A percentile compares a stretch with the other conserved stretches of the same genome.
phyloP scores from a whole-genome alignment of 2,888 invertebrate genomes.

The Scaptomyza parva region DNA sequence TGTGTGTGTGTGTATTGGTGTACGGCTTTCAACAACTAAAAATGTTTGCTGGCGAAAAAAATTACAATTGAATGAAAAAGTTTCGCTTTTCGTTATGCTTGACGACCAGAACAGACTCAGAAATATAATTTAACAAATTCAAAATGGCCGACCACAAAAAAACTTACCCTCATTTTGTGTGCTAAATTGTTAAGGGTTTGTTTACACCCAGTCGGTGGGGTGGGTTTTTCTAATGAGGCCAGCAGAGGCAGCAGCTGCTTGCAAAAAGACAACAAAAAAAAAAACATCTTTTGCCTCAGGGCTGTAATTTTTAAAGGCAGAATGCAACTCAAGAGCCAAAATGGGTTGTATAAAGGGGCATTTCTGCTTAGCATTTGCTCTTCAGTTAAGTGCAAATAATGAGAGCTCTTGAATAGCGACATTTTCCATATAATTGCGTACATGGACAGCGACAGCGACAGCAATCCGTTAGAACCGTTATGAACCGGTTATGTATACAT shows the following conservation, averaged over 20 bases:
- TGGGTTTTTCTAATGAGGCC: conserved; percentile 58
- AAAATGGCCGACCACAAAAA: conserved; percentile 66
- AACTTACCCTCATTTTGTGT: conserved; percentile 65
- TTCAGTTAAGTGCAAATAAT: conserved; percentile 1
- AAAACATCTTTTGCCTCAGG: conserved; percentile 7
- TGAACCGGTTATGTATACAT: conserved; percentile 12
- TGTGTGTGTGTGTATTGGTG: conserved; percentile 14
- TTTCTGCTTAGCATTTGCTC: not conserved
- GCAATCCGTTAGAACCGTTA: conserved; percentile 33
- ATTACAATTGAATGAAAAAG: conserved; percentile 24
- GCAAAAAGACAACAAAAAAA: not conserved
- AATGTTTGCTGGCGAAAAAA: conserved; percentile 15
- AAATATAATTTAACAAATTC: conserved; percentile 63
- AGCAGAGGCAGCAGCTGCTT: conserved; percentile 40
- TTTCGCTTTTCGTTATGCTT: conserved; percentile 25
- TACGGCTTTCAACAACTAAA: conserved; percentile 4
- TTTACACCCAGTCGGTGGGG: conserved; percentile 44
- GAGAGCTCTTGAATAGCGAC: conserved; percentile 26
- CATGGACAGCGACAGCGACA: conserved; percentile 8
- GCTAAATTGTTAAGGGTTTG: conserved; percentile 61
- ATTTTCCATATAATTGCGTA: conserved; percentile 27
- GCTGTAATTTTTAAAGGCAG: conserved; percentile 21
- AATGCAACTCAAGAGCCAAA: conserved; percentile 23
- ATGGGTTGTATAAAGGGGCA: conserved; percentile 1
- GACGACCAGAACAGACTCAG: conserved; percentile 13